Base-by-base conservation (phyloP, 2,888 invertebrate genomes). In the Mylabris sibirica region DNA sequence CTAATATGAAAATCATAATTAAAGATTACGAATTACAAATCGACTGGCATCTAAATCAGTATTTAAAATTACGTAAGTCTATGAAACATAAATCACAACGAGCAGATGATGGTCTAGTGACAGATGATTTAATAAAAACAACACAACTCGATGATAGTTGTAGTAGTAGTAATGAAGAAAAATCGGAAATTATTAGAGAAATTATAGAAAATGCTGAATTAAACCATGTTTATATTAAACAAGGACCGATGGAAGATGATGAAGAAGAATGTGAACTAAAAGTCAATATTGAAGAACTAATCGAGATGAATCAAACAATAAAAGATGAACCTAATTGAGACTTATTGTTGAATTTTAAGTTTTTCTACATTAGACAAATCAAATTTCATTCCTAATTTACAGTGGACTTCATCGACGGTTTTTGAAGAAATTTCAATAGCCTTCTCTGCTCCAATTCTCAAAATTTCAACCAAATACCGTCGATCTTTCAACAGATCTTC, bases 381-480 rank as follows among this genome's bases (percentile, higher is more conserved):
- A 20, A 66, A 63, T 59, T 72, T 71, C 24, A 81, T 68, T n/a
- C 92, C 91, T 70, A 91, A 84, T 79, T 87, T 86, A 59, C 83
- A 74, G 72, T 85, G 86, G 8, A 92, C 89, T 79, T 90, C 88
- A n/a, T 80, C 76, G 85, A 89, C 87, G 41, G 89, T 90, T 35
- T 83, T 76, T 57, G 82, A 82, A 3, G 92, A 90, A 61, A 90
- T 86, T 60, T 80, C 81, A 26, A 78, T 80, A 1, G 92, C 92
- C 79, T 83, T 88, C 53, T 86, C 85, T 12, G 86, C 81, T 5
- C 92, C 92, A 22, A 81, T 76, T 64, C 85, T 80, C 24, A 93
- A 81, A 4, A 90, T 81, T 35, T 85, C 83, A n/a, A 87, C 79
- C 71, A 96, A 84, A 83, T 92, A 90, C 22, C 84, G 86, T 60